Evolutionary conservation across 2,113 vertebrate species (phyloP), one percentile per base, ranked within the genome.

Genomic region (Bolborhynchus lineola): DNA sequence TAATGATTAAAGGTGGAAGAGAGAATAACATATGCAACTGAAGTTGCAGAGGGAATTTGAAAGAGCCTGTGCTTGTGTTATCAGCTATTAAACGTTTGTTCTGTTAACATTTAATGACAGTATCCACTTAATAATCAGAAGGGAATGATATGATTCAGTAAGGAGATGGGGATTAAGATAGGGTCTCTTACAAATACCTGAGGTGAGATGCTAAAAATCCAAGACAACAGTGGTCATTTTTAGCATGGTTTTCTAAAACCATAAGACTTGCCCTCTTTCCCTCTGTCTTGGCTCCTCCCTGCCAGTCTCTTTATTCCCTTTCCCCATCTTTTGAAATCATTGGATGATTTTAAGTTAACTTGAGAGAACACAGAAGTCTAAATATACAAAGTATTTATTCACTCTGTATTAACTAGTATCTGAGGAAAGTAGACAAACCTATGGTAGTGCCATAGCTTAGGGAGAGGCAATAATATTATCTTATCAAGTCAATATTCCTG

Each of bases 41-140:
- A 64, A 90, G 44, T 76, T 12, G 1, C 74, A 69, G 67, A 41
- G 74, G 74, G 67, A 85, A 42, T 94, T 95, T 76, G 24, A 85
- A 90, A 85, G 80, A n/a, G 15, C 41, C 67, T 78, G 21, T 77
- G 50, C 59, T 60, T 76, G 39, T 67, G 44, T 89, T 87, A 91
- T 80, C 84, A 90, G 63, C 63, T 88, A 37, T 79, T 82, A 82
- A 92, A 72, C 29, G 39, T 82, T 89, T 85, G 18, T 87, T 87
- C 78, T 87, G 41, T 70, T 96, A 90, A 74, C 18, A 37, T 82
- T 82, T 82, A 88, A 85, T 85, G 82, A 53, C 10, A 62, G 69
- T 85, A 90, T 93, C 31, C 42, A 68, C 31, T 88, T 85, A 91
- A 81, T 83, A 92, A 90, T 95, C 70, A 67, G 78, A 55, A 21